Base-by-base conservation (phyloP, 23 tunicate species). In the Clavelina lepadiformis region DNA sequence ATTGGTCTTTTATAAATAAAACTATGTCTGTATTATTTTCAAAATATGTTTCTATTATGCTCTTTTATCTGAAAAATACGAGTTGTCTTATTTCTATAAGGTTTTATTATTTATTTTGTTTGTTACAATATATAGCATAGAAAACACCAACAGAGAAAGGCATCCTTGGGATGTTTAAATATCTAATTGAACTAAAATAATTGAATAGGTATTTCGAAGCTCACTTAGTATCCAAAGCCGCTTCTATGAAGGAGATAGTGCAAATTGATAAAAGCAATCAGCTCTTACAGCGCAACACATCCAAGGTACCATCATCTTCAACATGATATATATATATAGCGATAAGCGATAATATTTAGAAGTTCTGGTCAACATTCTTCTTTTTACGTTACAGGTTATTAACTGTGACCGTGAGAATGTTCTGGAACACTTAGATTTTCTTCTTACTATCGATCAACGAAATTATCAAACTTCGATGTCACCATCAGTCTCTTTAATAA, bases 121-220 rank as follows among this genome's bases (percentile, higher is more conserved):
- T n/a, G n/a, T n/a, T n/a, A n/a, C n/a, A n/a, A n/a, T n/a, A n/a
- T n/a, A n/a, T n/a, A n/a, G n/a, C n/a, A n/a, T n/a, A n/a, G n/a
- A n/a, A n/a, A n/a, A n/a, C n/a, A n/a, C n/a, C n/a, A n/a, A n/a
- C n/a, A n/a, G n/a, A n/a, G n/a, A n/a, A n/a, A n/a, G n/a, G n/a
- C n/a, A n/a, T n/a, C n/a, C n/a, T n/a, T n/a, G n/a, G n/a, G n/a
- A n/a, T n/a, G n/a, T n/a, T n/a, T n/a, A n/a, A n/a, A n/a, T n/a
- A n/a, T n/a, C n/a, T n/a, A n/a, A n/a, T n/a, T n/a, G n/a, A n/a
- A n/a, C n/a, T n/a, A n/a, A n/a, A n/a, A 28, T 62, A 34, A 7
- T 69, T 0, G 23, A 13, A 0, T 31, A 75, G 81, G 26, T 82
- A 82, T 31, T 74, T 82, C 34, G 89, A 82, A 65, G 69, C 89